Evolutionary conservation across 2,797 vertebrate genomes (phyloP), one percentile per base, ranked within the genome.

Genomic region (Sparus aurata): DNA sequence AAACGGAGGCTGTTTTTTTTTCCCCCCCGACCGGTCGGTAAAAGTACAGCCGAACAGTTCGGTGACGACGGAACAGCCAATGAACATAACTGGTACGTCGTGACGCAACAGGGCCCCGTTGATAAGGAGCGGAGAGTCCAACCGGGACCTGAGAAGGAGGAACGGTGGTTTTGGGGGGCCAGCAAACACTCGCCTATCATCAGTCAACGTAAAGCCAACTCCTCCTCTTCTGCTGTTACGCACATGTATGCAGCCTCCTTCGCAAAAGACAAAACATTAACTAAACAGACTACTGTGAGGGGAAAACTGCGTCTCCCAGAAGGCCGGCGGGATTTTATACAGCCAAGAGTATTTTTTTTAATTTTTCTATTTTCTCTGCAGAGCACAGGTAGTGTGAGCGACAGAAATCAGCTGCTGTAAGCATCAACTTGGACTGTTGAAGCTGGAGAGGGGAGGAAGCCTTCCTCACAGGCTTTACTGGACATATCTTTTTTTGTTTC

Each of bases 101-200:
- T 98, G 97, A 98, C 97, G 97, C 97, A 96, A 96, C 93, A 92
- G 93, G 90, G 94, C 95, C 96, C 95, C 94, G 95, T 98, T 97
- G 97, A 99, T 98, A 98, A 98, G 97, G 97, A 97, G 97, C 96
- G 94, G 95, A 95, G 96, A 93, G 96, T 94, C 89, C 93, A 86
- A 94, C 93, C 94, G 93, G 94, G 94, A 85, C 93, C 93, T 91
- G 95, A 95, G 94, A 97, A 95, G 94, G 95, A 95, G 94, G 96
- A 95, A 88, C 93, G 92, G 87, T 84, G 89, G 80, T 85, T 93
- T 85, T 86, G 70, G 89, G 87, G 88, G 87, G 83, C 66, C 83
- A 84, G 85, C 89, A 67, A 88, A 88, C 80, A 89, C 78, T 93
- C 93, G 94, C 94, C 94, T 94, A 90, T 92, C 87, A 89, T 94